Evolutionary conservation across 2,797 vertebrate species (phyloP), one percentile per base, ranked within the genome.

Genomic region (Anomalospiza imberbis): DNA sequence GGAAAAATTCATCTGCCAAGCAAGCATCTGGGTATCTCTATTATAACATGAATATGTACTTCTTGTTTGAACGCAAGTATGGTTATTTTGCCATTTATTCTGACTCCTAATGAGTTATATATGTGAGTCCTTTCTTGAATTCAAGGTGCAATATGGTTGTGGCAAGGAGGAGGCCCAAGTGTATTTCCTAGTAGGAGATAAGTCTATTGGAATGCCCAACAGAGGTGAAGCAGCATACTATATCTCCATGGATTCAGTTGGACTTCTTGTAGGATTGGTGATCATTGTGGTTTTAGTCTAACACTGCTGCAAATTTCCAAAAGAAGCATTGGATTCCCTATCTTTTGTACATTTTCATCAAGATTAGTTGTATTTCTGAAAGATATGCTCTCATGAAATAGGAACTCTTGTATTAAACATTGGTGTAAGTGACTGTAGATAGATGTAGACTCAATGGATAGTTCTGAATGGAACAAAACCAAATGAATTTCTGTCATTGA

Each of bases 31-130:
- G 22, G 29, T 57, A 40, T 10, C 18, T 81, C n/a, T 36, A 2
- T 38, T 47, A 4, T n/a, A 50, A 31, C 6, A 2, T 26, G 48
- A 83, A 18, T 28, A 36, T 24, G 12, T 0, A 0, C n/a, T 74
- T 15, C 58, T 44, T 4, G 0, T 81, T 32, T 60, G 34, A 61
- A 31, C 32, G 26, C 5, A 6, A n/a, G 3, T 50, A 11, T 13
- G 18, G 36, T 63, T 79, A 48, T 78, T 76, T 79, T 91, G 53
- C 32, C 42, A 47, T 75, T 76, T 89, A 25, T 24, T 89, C 57
- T 3, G 6, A 36, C 6, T 73, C n/a, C 12, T 65, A 16, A 6
- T 19, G 24, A 72, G 28, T 76, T 65, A 6, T 10, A 38, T 8
- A 12, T 44, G 26, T 0, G 1, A 58, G 5, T 78, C 21, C 24